Base-by-base conservation (phyloP, 2,113 vertebrate species). In the Origma solitaria region DNA sequence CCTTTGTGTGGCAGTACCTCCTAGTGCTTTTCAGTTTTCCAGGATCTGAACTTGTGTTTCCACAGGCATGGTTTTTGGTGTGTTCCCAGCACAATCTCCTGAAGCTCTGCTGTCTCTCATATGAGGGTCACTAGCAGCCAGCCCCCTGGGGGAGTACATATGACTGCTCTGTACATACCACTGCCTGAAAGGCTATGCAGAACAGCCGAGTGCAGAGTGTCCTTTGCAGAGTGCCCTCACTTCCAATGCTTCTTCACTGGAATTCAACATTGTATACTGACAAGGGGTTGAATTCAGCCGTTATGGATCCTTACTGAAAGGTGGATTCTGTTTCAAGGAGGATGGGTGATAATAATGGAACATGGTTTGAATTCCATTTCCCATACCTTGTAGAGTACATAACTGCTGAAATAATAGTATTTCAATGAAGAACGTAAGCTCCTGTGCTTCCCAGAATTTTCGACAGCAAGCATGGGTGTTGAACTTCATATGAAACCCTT, bases 21-120 rank as follows among this genome's bases (percentile, higher is more conserved):
- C 35, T 62, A 40, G 15, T 42, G 40, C 57, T 60, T 69, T 57
- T 16, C 25, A 13, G 12, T 37, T 13, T 57, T 51, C 19, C 6
- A 15, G 64, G 10, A n/a, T 62, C 42, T 54, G 44, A 60, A 66
- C 28, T n/a, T 2, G 0, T 40, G 31, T 70, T 84, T 70, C 31
- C 0, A 0, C 35, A 45, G 56, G 33, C 12, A 9, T n/a, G 35
- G 25, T 33, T 93, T 57, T 73, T n/a, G 24, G 3, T 49, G 22
- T 37, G 22, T 8, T 72, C 13, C 15, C 33, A 18, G 6, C 11
- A 2, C 44, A 8, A 4, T 17, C 35, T 82, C 45, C 62, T 22
- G 33, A 57, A 62, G 30, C 35, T 10, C 30, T 51, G 15, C 45
- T 60, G 13, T 38, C 7, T 53, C 28, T 58, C 25, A 9, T 24